A percentile compares a stretch with the other conserved stretches of the same genome.
phyloP scores from a whole-genome alignment of 2,797 vertebrate genomes.

The Dermochelys coriacea region DNA sequence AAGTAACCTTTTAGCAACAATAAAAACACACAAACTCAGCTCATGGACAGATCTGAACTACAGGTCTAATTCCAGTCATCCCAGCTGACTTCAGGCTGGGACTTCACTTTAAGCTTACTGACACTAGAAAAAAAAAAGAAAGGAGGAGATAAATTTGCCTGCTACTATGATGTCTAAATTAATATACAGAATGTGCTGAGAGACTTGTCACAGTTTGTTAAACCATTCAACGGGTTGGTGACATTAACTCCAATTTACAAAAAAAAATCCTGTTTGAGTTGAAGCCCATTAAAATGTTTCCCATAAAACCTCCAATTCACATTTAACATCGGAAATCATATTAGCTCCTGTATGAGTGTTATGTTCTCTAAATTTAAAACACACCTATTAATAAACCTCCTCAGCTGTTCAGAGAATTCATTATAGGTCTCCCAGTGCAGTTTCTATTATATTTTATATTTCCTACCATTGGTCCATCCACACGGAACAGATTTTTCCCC shows the following conservation, averaged over 20 bases:
- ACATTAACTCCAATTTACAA: conserved; percentile 35
- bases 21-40: not conserved
- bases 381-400: not conserved
- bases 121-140: conserved; percentile 42
- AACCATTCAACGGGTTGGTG: conserved; percentile 38
- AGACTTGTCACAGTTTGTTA: conserved; percentile 48
- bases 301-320: not conserved
- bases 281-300: not conserved
- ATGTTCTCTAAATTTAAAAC: conserved; percentile 6
- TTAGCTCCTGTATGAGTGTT: not conserved
- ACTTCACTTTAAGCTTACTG: conserved; percentile 32
- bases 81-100: not conserved
- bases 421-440: not conserved
- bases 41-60: not conserved
- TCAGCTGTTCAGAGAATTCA: not conserved
- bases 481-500: not conserved
- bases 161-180: conserved; percentile 47
- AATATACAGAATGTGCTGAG: conserved; percentile 5
- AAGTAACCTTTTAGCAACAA: not conserved
- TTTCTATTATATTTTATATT: conserved; percentile 17
- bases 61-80: not conserved
- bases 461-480: not conserved
- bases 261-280: conserved; percentile 20
- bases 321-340: conserved; percentile 27
- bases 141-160: conserved; percentile 39